A percentile compares a stretch with the other conserved stretches of the same genome.
These are phyloP conservation scores for Eurytemora carolleeae DNA, from an alignment of 1,140 invertebrate species.

Conservation along the genomic window DNA sequence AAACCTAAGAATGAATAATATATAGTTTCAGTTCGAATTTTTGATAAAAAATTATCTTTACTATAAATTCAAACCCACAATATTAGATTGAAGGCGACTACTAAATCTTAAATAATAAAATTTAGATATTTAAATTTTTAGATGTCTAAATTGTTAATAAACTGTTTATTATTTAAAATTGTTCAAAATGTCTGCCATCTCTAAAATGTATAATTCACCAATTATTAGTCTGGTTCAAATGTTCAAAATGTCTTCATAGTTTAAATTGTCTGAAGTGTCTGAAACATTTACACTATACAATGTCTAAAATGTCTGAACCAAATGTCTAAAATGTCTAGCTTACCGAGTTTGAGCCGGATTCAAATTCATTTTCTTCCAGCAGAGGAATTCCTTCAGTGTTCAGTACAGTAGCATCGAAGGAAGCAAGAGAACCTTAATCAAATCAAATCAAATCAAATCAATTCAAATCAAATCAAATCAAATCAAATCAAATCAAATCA, in stretches of 20 bases:
- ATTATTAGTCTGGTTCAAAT: not conserved
- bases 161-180: too few relatives aligned
- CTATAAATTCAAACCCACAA: not conserved
- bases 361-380: conserved; percentile 12
- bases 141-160: too few relatives aligned
- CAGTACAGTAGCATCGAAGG: not conserved
- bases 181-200: not conserved
- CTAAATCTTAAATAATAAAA: not conserved
- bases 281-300: not conserved
- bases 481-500: too few relatives aligned
- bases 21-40: not conserved
- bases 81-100: not conserved
- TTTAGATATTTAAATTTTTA: too few relatives aligned
- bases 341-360: conserved; percentile 1
- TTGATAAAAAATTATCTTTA: not conserved
- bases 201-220: not conserved
- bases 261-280: not conserved
- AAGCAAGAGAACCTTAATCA: not conserved
- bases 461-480: too few relatives aligned
- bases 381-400: conserved; percentile 8
- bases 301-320: not conserved
- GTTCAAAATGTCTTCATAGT: not conserved
- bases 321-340: not conserved
- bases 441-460: too few relatives aligned
- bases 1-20: too few relatives aligned